Evolutionary conservation across 2,113 vertebrate species (phyloP).

Genomic region (Cyanocitta stelleri): DNA sequence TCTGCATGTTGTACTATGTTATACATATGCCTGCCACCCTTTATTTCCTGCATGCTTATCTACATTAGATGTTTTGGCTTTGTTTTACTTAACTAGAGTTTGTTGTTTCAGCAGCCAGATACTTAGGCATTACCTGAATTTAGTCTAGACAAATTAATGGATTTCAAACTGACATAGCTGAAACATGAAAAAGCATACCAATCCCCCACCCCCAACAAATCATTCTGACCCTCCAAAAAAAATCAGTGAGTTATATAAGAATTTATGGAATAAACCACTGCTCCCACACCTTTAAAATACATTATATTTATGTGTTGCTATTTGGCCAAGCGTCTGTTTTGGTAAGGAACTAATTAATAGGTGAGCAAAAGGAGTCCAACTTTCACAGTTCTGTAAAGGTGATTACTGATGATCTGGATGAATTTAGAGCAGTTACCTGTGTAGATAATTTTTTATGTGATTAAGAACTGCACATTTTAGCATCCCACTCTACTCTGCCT

Average conservation of each 20-base stretch:
- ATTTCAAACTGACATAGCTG: neutral
- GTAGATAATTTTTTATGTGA: neutral
- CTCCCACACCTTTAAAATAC: neutral
- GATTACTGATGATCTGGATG: neutral
- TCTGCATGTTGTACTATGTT: neutral
- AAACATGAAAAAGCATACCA: neutral
- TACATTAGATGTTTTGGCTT: neutral
- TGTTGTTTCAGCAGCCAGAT: neutral
- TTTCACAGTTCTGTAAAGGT: neutral
- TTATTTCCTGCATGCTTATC: neutral
- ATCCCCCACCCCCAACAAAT: rapidly evolving
- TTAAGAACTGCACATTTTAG: neutral
- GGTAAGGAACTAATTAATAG: neutral
- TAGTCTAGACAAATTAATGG: neutral
- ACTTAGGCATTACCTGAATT: neutral
- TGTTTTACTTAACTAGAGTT: neutral
- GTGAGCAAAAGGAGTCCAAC: neutral
- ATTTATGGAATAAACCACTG: neutral
- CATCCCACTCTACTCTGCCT: neutral
- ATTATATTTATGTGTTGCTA: neutral
- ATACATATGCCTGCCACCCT: neutral
- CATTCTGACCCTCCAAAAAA: neutral
- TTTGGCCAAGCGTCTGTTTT: neutral
- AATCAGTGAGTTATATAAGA: neutral
- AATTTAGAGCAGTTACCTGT: neutral